These are phyloP conservation scores for Xenopus tropicalis DNA, from an alignment of 2,113 vertebrate species.

Conservation along the genomic window UCB_Xtro_10.0 CM004450.2:141054501-141055000, in stretches of 20 bases:
- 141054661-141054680: slow-evolving; percentile 94
- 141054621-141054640: slow-evolving; percentile 72
- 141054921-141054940: slow-evolving; percentile 71
- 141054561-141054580: slow-evolving; percentile 84
- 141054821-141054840: slow-evolving; percentile 90
- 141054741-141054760: slow-evolving; percentile 52
- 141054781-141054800: slow-evolving; percentile 85
- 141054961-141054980: slow-evolving; percentile 69
- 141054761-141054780: slow-evolving; percentile 85
- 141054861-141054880: slow-evolving; percentile 79
- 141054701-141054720: slow-evolving; percentile 81
- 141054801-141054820: slow-evolving; percentile 93
- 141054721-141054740: slow-evolving; percentile 74
- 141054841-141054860: slow-evolving; percentile 87
- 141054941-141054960: slow-evolving; percentile 71
- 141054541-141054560: slow-evolving; percentile 89
- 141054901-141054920: slow-evolving; percentile 66
- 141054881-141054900: slow-evolving; percentile 61
- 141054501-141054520: slow-evolving; percentile 84
- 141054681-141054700: slow-evolving; percentile 93
- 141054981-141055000: slow-evolving; percentile 87
- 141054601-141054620: slow-evolving; percentile 76
- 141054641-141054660: slow-evolving; percentile 92
- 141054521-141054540: slow-evolving; percentile 81
- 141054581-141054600: slow-evolving; percentile 81